Evolutionary conservation across 2,888 invertebrate species (phyloP).

Genomic region (Chrysotoxum bicinctum): DNA sequence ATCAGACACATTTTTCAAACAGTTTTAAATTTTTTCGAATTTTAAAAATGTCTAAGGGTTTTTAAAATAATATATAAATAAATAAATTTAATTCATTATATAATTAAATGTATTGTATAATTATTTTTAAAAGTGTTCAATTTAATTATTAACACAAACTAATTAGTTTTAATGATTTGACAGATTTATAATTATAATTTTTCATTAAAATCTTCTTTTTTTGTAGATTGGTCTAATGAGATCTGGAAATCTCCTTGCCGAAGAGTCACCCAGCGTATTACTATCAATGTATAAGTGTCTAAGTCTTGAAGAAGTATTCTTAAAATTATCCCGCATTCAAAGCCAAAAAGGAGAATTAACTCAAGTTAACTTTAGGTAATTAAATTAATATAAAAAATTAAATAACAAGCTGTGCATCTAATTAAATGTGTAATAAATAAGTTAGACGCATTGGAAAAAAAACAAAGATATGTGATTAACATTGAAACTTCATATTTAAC

Average conservation of each 20-base stretch:
- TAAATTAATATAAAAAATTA: not conserved
- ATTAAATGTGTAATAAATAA: not conserved
- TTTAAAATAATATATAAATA: no score
- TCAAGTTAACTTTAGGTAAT: constrained; percentile 81
- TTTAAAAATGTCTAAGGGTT: no score
- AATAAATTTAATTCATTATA: no score
- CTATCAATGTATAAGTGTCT: constrained; percentile 92
- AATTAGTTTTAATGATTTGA: no score
- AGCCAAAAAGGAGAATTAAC: constrained; percentile 84
- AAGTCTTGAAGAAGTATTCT: constrained; percentile 95
- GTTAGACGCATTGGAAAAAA: not conserved
- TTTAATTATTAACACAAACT: no score
- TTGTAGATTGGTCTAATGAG: constrained; percentile 96
- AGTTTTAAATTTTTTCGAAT: no score
- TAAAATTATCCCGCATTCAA: constrained; percentile 92
- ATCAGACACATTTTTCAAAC: no score
- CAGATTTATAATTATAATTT: no score
- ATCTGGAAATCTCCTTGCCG: constrained; percentile 93
- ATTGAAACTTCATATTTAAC: not conserved
- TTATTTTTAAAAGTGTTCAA: no score
- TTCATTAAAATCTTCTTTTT: not conserved
- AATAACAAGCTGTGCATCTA: not conserved
- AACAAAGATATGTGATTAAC: no score
- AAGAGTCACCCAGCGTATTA: constrained; percentile 93
- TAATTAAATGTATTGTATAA: no score